Evolutionary conservation across 2,113 vertebrate genomes (phyloP).

Genomic region (Tor tambroides): DNA sequence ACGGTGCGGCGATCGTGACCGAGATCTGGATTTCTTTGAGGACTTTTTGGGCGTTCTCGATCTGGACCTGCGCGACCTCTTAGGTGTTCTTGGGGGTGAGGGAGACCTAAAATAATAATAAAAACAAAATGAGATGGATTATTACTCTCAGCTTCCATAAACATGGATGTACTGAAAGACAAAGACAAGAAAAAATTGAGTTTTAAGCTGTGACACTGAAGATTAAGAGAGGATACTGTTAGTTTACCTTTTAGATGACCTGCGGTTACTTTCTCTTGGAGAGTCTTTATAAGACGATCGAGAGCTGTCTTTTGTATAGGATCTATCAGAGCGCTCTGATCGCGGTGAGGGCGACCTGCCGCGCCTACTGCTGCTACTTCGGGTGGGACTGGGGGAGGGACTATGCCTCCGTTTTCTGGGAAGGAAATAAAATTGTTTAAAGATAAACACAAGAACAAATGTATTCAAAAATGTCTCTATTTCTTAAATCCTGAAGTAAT

Average conservation of each 20-base stretch:
- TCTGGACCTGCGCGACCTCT: constrained; percentile 90
- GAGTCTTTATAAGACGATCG: constrained; percentile 93
- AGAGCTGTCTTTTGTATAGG: constrained; percentile 90
- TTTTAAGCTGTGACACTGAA: background rate
- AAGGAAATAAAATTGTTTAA: background rate
- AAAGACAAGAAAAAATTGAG: background rate
- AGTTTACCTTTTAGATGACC: constrained; percentile 90
- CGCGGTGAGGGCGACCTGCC: constrained; percentile 90
- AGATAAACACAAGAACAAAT: background rate
- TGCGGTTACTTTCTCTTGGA: constrained; percentile 90
- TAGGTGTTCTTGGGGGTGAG: constrained; percentile 93
- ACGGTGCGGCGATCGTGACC: constrained; percentile 95
- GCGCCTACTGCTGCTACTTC: constrained; percentile 85
- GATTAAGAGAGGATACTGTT: background rate
- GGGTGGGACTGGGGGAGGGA: constrained; percentile 87
- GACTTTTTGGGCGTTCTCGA: constrained; percentile 97
- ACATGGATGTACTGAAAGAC: background rate
- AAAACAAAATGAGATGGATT: background rate
- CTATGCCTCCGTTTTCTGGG: constrained; percentile 92
- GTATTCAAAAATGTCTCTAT: background rate
- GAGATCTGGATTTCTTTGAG: constrained; percentile 95
- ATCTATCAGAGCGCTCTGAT: constrained; percentile 89
- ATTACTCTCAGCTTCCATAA: background rate
- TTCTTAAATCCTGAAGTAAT: background rate
- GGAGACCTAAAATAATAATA: constrained; percentile 80